A percentile compares a stretch with the other conserved stretches of the same genome.
These are phyloP conservation scores for Cataglyphis cursor DNA, from an alignment of 2,888 invertebrate genomes.

Conservation along the genomic window DNA sequence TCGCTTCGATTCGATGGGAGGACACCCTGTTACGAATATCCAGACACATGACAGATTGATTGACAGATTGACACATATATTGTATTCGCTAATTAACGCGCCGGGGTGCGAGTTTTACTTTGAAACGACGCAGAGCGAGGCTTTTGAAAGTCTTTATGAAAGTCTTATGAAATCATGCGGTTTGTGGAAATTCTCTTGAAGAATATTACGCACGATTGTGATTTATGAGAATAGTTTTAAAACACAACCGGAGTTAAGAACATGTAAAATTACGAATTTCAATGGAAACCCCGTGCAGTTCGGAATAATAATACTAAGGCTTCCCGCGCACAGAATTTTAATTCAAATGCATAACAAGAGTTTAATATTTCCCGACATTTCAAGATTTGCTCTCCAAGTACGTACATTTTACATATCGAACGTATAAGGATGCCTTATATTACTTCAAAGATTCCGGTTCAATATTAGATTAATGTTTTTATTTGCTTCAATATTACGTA, in stretches of 20 bases:
- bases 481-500: not conserved
- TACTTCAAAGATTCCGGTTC: not conserved
- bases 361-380: constrained; percentile 22
- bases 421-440: not conserved
- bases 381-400: not conserved
- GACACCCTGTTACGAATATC: not conserved
- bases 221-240: not conserved
- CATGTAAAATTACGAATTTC: not conserved
- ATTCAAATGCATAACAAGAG: not conserved
- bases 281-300: not conserved
- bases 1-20: not conserved
- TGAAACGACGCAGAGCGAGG: not conserved
- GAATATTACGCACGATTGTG: not conserved
- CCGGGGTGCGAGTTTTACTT: not conserved
- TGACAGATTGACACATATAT: no score
- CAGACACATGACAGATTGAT: not conserved
- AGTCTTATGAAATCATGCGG: not conserved
- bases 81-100: not conserved
- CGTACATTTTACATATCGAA: not conserved
- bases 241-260: not conserved
- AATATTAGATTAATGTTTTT: not conserved
- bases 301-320: not conserved
- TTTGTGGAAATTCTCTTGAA: not conserved
- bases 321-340: not conserved
- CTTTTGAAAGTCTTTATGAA: not conserved